Percentiles rank a stretch among this genome's conserved stretches.
These are phyloP conservation scores for Hylia prasina DNA, from an alignment of 2,113 vertebrate species.

Conservation along the genomic window DNA sequence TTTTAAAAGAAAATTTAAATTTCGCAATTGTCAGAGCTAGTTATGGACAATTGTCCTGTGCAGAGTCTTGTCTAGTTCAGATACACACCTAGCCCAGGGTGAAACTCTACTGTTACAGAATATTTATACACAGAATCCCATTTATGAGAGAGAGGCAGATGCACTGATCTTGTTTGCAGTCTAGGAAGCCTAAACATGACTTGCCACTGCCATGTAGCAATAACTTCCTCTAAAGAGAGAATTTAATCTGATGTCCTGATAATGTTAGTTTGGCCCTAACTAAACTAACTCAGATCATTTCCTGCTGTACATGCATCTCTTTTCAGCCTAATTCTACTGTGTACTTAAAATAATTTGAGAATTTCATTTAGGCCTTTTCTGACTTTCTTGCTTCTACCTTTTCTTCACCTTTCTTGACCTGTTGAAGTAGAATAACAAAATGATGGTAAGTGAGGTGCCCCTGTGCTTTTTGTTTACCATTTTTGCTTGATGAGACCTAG, in stretches of 20 bases:
- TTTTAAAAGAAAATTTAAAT: not conserved
- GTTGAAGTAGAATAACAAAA: constrained; percentile 98
- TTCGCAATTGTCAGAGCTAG: not conserved
- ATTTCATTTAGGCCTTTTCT: constrained; percentile 78
- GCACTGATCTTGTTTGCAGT: not conserved
- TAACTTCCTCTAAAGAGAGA: not conserved
- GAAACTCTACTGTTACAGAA: not conserved
- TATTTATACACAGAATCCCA: not conserved
- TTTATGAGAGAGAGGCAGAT: not conserved
- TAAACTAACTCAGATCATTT: constrained; percentile 58
- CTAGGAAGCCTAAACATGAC: not conserved
- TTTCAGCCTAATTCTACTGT: constrained; percentile 73
- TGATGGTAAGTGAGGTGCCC: constrained; percentile 95
- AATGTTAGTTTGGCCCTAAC: constrained; percentile 58
- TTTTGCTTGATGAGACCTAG: constrained; percentile 73
- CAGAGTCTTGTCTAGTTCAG: not conserved
- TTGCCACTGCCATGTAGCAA: not conserved
- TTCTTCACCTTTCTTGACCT: constrained; percentile 83
- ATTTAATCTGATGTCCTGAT: not conserved
- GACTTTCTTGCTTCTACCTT: constrained; percentile 83
- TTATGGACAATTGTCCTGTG: not conserved
- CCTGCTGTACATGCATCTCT: constrained; percentile 65
- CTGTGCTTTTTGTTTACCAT: constrained; percentile 76
- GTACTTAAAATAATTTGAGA: constrained; percentile 75
- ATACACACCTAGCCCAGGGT: not conserved